A percentile compares a stretch with the other conserved stretches of the same genome.
phyloP scores from a whole-genome alignment of 2,113 vertebrate genomes.

The Epinephelus lanceolatus region DNA sequence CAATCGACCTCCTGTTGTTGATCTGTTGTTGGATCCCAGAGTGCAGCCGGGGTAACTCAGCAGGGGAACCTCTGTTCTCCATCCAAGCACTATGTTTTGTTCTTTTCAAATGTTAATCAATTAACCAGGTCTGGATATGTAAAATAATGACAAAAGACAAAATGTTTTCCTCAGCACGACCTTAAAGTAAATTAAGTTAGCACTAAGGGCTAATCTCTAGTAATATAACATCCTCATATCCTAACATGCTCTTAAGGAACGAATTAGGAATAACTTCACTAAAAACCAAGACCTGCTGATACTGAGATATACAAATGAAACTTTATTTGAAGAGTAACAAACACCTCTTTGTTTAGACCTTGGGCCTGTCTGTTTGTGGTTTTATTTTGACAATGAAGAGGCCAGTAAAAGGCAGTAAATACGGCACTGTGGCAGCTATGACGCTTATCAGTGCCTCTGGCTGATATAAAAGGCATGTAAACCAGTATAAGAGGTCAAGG shows the following conservation, averaged over 20 bases:
- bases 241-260: too few relatives aligned
- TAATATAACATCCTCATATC: too few relatives aligned
- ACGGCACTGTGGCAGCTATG: neutral
- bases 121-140: too few relatives aligned
- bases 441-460: conserved; percentile 7
- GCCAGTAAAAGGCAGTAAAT: conserved; percentile 22
- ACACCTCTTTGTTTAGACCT: neutral
- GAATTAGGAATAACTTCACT: too few relatives aligned
- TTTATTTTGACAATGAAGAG: neutral
- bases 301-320: neutral
- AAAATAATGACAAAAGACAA: too few relatives aligned
- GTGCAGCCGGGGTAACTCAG: neutral
- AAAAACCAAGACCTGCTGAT: too few relatives aligned
- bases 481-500: conserved; percentile 4
- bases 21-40: neutral
- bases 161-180: too few relatives aligned
- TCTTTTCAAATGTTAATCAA: too few relatives aligned
- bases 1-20: neutral
- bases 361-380: neutral
- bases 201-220: too few relatives aligned
- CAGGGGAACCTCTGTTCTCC: neutral
- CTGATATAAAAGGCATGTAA: neutral
- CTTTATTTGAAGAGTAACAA: neutral
- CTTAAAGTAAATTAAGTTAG: too few relatives aligned
- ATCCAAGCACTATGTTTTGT: neutral